Evolutionary conservation across 1,140 invertebrate genomes (phyloP), one percentile per base, ranked within the genome.

Genomic region (Callitettix versicolor): DNA sequence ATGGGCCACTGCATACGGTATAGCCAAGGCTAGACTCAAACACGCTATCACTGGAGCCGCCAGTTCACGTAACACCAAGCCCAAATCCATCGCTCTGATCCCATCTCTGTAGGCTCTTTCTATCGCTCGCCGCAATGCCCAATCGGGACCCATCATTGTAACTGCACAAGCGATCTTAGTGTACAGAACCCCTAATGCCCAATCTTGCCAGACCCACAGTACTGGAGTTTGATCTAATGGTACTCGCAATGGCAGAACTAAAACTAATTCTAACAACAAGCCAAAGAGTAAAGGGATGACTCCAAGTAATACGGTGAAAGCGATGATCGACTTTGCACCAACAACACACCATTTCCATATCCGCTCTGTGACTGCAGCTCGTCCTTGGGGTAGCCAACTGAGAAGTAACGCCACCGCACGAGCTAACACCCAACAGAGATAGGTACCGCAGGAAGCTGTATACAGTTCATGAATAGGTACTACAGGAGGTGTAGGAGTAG

Each of bases 121-220:
- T 42, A 98, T 85, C 1, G 89, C 88, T 3, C 85, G 73, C 43
- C 93, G 85, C 51, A 99, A 73, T 67, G 85, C 84, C 86, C 94
- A 98, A 67, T 98, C 93, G 0, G 95, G 95, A 0, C 93, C 93
- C 91, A 98, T 98, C 79, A 98, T 88, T 0, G 91, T 93, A 2
- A 96, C 73, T 1, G 92, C 95, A 63, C 91, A 95, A n/a, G 94
- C 86, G 55, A 98, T 98, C 75, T 99, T 99, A 1, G 93, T 95
- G 67, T 98, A 96, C 0, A 98, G 73, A 6, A 98, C 91, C 11
- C 96, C 95, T 4, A 98, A 73, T 0, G 93, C 93, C 94, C 93
- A 98, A 71, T 97, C 91, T 76, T 96, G 85, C 85, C 86, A 90
- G n/a, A 95, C 80, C 67, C 95, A 98, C 47, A 95, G 79, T 5